Evolutionary conservation across 2,797 vertebrate species (phyloP), one percentile per base, ranked within the genome.

Genomic region (Lepilemur septentrionalis): DNA sequence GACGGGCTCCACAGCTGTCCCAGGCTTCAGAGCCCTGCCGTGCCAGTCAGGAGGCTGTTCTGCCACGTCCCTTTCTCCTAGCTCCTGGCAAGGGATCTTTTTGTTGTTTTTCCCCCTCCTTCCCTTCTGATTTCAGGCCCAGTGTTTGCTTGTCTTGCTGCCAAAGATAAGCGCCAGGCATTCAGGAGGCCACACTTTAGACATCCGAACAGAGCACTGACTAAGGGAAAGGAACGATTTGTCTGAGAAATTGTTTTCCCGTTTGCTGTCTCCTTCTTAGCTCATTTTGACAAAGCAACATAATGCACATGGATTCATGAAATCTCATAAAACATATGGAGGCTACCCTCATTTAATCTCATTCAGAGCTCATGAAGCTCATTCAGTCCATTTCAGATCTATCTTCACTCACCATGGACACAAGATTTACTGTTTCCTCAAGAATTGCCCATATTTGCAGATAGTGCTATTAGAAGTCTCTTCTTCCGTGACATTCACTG

Each of bases 131-230:
- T 90, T 96, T 10, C n/a, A 25, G 75, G 92, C 88, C 96, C 93
- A 94, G 50, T 70, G 48, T 93, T 81, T 94, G 96, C 95, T 97
- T 98, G 96, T 97, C 93, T 90, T 63, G n/a, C 25, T 91, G 94
- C 98, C 98, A 98, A 98, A 98, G 91, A 96, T 95, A 98, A 97
- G 97, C 93, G 79, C 70, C 85, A 79, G 78, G 91, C 81, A 55
- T 61, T 78, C 69, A 83, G 83, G 94, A 81, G 73, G 20, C 80
- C 73, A 88, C 76, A 85, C 50, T 73, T 75, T 35, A 61, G 81
- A 69, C 48, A 79, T 28, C 17, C 0, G 1, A 93, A 93, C 15
- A 61, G 70, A 89, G 50, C 18, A 25, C 20, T 50, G 72, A 76
- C 61, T 61, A 23, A 85, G n/a, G 48, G 80, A 72, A 76, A 76